Base-by-base conservation (phyloP, 2,797 vertebrate genomes). In the Botia kubotai region DNA sequence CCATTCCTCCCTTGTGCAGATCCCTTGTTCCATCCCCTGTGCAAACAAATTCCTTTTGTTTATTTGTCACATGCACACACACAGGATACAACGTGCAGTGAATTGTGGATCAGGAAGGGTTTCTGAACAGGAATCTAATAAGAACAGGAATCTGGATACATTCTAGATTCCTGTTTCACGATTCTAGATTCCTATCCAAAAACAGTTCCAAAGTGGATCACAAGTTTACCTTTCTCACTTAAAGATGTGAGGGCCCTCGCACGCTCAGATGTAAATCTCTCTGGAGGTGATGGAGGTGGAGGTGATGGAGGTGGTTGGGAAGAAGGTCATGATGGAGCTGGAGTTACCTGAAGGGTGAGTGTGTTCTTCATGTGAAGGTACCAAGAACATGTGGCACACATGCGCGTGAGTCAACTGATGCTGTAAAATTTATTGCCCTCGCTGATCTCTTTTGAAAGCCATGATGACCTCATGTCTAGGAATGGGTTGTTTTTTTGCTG, bases 391-490 rank as follows among this genome's bases (percentile, higher is more conserved):
- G 5, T 62, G 57, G 17, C 5, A 17, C 77, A 55, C 26, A 55
- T 33, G 33, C n/a, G 21, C 66, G 39, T 48, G 23, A 72, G 43
- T 68, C 48, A 26, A 43, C 70, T 10, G 52, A 60, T 43, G 3
- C 62, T 63, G 55, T 55, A 67, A 53, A 52, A 72, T 52, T 13
- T 71, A 33, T 72, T 74, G 52, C 67, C 52, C 58, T 63, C 46
- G 73, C 60, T 60, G 70, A 66, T 48, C 65, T 80, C 72, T 72
- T 79, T 62, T 58, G 50, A 52, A 60, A 50, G 39, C 46, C 48
- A 7, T 69, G 39, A 71, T 88, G 80, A 88, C 82, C 80, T 84
- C 81, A 85, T 84, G 83, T 85, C 85, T 85, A 72, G 72, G 68
- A 82, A 80, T 69, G 52, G 39, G 43, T 68, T 67, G 77, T 82